Evolutionary conservation across 1,140 invertebrate species (phyloP).

Genomic region (Charaxes varanes): DNA sequence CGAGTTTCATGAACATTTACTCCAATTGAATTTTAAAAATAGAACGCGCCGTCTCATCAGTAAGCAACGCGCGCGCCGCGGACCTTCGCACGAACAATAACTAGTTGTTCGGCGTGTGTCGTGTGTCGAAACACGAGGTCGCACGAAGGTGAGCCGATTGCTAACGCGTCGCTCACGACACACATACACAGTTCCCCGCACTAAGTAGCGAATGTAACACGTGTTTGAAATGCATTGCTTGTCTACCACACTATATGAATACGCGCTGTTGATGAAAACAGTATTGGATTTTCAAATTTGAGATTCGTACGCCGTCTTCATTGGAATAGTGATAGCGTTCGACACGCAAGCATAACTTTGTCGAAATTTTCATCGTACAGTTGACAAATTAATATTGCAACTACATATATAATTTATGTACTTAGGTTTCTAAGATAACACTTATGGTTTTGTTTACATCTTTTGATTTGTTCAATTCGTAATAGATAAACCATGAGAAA

Average conservation of each 20-base stretch:
- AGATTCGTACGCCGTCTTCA: constrained; percentile 5
- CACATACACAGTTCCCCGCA: constrained; percentile 24
- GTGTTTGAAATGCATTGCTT: constrained; percentile 10
- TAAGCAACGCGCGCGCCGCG: constrained; percentile 56
- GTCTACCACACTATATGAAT: background rate
- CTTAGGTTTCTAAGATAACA: no score
- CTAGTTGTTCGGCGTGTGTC: constrained; percentile 48
- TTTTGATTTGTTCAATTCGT: background rate
- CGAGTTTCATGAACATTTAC: constrained; percentile 3
- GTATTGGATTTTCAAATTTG: constrained; percentile 1
- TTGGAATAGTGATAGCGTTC: constrained; percentile 28
- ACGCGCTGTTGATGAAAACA: background rate
- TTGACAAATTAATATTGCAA: constrained; percentile 21
- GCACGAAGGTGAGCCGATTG: constrained; percentile 62
- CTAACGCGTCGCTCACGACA: constrained; percentile 51
- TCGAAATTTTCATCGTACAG: constrained; percentile 48
- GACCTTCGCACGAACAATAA: constrained; percentile 64
- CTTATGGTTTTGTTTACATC: no score
- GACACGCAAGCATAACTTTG: constrained; percentile 52
- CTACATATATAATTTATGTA: background rate
- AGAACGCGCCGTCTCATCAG: constrained; percentile 55
- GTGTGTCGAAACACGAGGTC: constrained; percentile 62
- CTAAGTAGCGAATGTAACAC: no score
- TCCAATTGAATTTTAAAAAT: constrained; percentile 39
- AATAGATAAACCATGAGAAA: no score